Percentiles rank a stretch among this genome's conserved stretches.
Conservation (phyloP, 2,797 vertebrate genomes). For the Xenops minutus region DNA sequence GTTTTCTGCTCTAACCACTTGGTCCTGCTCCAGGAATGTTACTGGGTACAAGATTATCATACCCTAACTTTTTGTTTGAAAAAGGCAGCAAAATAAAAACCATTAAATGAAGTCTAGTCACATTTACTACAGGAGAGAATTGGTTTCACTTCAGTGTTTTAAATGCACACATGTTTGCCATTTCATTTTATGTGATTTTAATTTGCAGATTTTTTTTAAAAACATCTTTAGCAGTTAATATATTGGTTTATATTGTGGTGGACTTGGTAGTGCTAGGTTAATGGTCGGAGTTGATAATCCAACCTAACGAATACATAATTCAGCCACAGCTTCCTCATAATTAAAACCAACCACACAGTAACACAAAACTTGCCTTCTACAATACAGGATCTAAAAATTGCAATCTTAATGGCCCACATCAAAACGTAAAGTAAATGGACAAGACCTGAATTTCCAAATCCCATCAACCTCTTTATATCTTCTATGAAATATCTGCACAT, state of each 20-base stretch:
- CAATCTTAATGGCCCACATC: not conserved
- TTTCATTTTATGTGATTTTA: not conserved
- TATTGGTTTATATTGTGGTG: not conserved
- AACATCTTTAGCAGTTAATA: not conserved
- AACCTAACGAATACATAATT: not conserved
- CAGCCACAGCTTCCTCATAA: not conserved
- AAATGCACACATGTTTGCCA: rapidly evolving
- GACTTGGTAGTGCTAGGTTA: not conserved
- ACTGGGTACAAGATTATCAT: not conserved
- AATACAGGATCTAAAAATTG: not conserved
- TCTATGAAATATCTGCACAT: no score
- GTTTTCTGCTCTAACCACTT: not conserved
- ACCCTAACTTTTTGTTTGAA: not conserved
- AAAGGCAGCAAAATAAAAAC: not conserved
- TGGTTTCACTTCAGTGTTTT: not conserved
- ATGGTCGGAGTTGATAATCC: not conserved
- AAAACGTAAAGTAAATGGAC: not conserved
- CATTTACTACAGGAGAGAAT: not conserved
- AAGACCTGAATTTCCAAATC: not conserved
- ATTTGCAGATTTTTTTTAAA: not conserved
- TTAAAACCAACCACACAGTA: not conserved
- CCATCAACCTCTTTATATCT: not conserved
- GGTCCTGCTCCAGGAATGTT: not conserved
- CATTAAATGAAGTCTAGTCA: not conserved
- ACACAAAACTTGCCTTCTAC: not conserved